A percentile compares a stretch with the other conserved stretches of the same genome.
These are phyloP conservation scores for Cotesia chilonis DNA, from an alignment of 1,140 invertebrate species.

Conservation along the genomic window DNA sequence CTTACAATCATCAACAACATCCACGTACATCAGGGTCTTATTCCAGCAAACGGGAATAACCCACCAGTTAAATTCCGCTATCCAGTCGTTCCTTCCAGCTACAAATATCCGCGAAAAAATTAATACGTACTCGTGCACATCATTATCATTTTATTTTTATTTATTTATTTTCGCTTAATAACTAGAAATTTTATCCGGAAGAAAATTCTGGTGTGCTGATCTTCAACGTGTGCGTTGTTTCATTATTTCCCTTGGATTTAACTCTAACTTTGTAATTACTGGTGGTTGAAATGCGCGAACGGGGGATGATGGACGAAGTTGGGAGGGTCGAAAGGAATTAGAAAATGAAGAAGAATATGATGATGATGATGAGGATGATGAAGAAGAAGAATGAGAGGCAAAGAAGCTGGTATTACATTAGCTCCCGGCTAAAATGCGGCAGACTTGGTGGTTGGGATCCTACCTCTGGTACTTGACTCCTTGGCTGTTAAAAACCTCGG, in stretches of 20 bases:
- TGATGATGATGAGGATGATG: no score
- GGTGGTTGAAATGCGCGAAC: background rate
- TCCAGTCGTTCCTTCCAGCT: no score
- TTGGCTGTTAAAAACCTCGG: background rate
- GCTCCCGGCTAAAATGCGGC: background rate
- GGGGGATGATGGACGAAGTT: constrained; percentile 1
- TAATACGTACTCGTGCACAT: no score
- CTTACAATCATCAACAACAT: constrained; percentile 10
- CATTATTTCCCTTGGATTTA: background rate
- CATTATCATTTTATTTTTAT: no score
- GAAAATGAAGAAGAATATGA: no score
- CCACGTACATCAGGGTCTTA: background rate
- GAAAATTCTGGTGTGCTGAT: no score
- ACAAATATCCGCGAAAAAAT: background rate
- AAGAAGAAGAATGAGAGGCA: background rate
- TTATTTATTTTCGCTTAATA: background rate
- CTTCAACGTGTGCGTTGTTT: no score
- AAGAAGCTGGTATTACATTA: background rate
- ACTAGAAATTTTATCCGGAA: background rate
- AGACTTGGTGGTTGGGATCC: constrained; percentile 12
- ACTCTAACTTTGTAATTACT: constrained; percentile 16
- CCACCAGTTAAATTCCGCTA: no score
- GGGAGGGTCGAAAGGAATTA: background rate
- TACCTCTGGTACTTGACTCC: constrained; percentile 12
- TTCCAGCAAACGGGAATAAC: background rate